phyloP scores from a whole-genome alignment of 2,113 vertebrate genomes.

The Toxotes jaculatrix region DNA sequence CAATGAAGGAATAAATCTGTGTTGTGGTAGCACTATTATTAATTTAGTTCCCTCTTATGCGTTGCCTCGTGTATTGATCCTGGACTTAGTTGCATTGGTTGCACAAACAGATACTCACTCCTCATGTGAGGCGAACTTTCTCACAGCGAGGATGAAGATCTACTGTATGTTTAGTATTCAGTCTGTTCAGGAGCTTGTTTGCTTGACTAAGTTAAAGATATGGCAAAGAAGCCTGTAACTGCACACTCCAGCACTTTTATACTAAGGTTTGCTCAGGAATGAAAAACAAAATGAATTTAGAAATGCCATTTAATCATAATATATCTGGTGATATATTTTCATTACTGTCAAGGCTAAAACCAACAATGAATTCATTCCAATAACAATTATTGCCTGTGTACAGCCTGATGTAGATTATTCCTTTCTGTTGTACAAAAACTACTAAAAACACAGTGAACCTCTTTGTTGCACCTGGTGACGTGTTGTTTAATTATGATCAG shows the following conservation, averaged over 20 bases:
- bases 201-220: background rate
- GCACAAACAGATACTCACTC: slow-evolving; percentile 1
- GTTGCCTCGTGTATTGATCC: slow-evolving; percentile 30
- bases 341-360: background rate
- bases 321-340: background rate
- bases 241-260: background rate
- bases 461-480: background rate
- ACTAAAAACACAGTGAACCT: background rate
- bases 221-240: background rate
- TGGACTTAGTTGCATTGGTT: background rate
- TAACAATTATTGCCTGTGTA: background rate
- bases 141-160: background rate
- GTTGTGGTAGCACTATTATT: slow-evolving; percentile 61
- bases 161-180: slow-evolving; percentile 41
- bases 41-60: slow-evolving; percentile 57
- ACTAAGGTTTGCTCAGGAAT: background rate
- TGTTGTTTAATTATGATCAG: slow-evolving; percentile 1
- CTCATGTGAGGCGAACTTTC: slow-evolving; percentile 11
- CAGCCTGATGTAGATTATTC: background rate
- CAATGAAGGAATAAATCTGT: slow-evolving; percentile 39
- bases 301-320: background rate
- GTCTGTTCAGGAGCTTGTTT: background rate
- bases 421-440: background rate
- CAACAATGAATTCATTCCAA: background rate
- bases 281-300: background rate